Base-by-base conservation (phyloP, 1,140 invertebrate genomes). In the Drosophila simulans region DNA sequence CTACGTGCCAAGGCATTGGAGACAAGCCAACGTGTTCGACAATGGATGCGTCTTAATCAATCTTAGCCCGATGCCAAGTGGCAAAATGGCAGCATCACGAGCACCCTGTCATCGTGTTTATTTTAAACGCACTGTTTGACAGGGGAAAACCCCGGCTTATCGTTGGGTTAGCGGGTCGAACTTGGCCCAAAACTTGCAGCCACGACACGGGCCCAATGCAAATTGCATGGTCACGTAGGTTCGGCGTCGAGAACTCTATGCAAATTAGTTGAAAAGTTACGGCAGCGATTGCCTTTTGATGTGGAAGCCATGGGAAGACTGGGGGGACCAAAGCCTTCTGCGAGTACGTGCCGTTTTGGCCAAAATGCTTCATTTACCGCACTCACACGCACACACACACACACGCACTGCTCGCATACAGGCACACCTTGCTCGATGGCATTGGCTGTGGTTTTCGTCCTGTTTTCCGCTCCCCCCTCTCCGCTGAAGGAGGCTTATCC, bases 1-100 rank as follows among this genome's bases (percentile, higher is more conserved):
- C 51, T 79, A 88, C 83, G 84, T 88, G 83, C 75, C 62, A 63
- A 25, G 56, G 46, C 59, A 66, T 85, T 59, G 40, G 51, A 42
- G 37, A 54, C 48, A 46, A 77, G 73, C 64, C 73, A 77, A 83
- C 56, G 80, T 84, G 66, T 80, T 90, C 80, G 80, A 84, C 85
- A 90, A 90, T 72, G 84, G 84, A 89, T 89, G 74, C 85, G 80
- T 89, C 84, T 89, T 89, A 90, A 89, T 89, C 84, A 89, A 89
- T 89, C 85, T 84, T 73, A 80, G 77, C 66, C 76, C 55, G 66
- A 40, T 65, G 43, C 39, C 37, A 58, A 54, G 54, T 74, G 27
- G 37, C 45, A 15, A 53, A 63, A 15, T 51, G 59, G 42, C 35
- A 43, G 59, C 58, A 48, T 68, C 62, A 17, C 42, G 46, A 25